Evolutionary conservation across 2,113 vertebrate genomes (phyloP), one percentile per base, ranked within the genome.

Genomic region (Amazona vittata): DNA sequence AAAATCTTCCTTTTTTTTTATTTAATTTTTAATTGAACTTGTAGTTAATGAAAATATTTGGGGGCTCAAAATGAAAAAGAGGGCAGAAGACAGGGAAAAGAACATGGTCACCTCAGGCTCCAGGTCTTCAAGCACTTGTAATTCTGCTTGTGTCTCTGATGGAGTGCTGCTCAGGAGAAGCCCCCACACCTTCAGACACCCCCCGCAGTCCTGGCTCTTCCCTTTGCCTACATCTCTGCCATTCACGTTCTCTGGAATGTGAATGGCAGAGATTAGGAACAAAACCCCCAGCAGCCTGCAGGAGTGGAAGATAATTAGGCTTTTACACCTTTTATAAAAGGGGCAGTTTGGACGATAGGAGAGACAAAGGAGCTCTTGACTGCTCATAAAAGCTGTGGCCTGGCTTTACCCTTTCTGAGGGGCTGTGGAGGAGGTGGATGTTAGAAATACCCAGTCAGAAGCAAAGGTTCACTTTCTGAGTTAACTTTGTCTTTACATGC

Each of bases 51-150:
- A 20, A 28, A 46, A 11, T 28, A 22, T 22, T 46, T 69, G 5
- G 1, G 33, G 50, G 26, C 15, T 63, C 74, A 31, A 73, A 81
- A 81, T 9, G 8, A 33, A 55, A 33, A 76, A 46, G 19, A 21
- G 11, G 14, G 21, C 2, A 3, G 22, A 59, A 37, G 16, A 24
- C 24, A 24, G n/a, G n/a, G 35, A 24, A 31, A 20, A 20, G 35
- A n/a, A 37, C 2, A 1, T 2, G 6, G 24, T 63, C 29, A 35
- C 17, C 7, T 49, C 13, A 5, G 33, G 10, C 57, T 67, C 3
- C 41, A 18, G 64, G 26, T 44, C 52, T 53, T 47, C 31, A 35
- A 57, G 29, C 21, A 6, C 21, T 50, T 70, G 67, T 10, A 49
- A 3, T 20, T 59, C 18, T 10, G 9, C 41, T 24, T 22, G 59